Evolutionary conservation across 2,797 vertebrate genomes (phyloP).

Genomic region (Discoglossus pictus): DNA sequence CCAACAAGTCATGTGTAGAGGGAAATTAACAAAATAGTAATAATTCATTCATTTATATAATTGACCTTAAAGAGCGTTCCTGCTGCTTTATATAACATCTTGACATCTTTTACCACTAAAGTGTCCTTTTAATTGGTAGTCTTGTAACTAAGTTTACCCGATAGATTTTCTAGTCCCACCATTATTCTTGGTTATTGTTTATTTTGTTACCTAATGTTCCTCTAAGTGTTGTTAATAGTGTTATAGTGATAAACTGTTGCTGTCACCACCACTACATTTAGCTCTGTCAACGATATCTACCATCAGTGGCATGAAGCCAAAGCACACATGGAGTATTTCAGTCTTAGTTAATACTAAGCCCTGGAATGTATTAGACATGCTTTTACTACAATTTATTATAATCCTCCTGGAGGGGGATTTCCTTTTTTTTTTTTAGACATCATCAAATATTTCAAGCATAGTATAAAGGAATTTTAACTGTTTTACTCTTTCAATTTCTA

Average conservation of each 20-base stretch:
- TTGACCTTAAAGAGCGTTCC: too few relatives aligned
- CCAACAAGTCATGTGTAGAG: too few relatives aligned
- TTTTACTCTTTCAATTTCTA: conserved; percentile 1
- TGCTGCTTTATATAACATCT: too few relatives aligned
- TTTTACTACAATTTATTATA: conserved; percentile 22
- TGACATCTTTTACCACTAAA: too few relatives aligned
- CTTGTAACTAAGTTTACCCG: too few relatives aligned
- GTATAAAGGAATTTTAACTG: not conserved
- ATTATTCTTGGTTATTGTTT: too few relatives aligned
- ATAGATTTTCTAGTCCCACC: too few relatives aligned
- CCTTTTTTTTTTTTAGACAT: not conserved
- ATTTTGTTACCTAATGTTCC: too few relatives aligned
- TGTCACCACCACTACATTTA: conserved; percentile 4
- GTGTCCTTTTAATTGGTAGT: too few relatives aligned
- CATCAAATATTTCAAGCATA: conserved; percentile 9
- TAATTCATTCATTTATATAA: too few relatives aligned
- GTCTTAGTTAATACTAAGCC: conserved; percentile 7
- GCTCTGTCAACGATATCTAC: conserved; percentile 20
- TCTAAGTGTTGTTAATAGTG: conserved; percentile 1
- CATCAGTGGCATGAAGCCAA: conserved; percentile 12
- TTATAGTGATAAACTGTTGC: conserved; percentile 16
- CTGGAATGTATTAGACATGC: conserved; percentile 22
- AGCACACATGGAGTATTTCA: conserved; percentile 21
- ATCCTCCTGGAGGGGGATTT: not conserved
- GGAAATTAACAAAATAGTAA: too few relatives aligned